A percentile compares a stretch with the other conserved stretches of the same genome.
phyloP scores from a whole-genome alignment of 2,113 vertebrate species.

The Madoqua kirkii region DNA sequence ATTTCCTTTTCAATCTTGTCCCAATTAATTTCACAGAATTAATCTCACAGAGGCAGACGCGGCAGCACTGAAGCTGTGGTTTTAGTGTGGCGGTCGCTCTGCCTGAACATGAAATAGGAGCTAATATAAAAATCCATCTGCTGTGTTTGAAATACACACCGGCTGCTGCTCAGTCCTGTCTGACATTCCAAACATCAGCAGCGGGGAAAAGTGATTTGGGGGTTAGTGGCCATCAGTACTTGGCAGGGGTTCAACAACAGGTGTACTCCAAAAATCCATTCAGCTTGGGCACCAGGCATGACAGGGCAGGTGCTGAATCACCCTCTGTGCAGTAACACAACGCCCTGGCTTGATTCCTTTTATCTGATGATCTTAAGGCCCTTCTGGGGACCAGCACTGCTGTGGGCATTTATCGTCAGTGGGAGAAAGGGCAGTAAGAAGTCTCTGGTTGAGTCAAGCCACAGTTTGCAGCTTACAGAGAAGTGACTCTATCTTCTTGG shows the following conservation, averaged over 20 bases:
- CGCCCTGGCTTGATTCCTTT: background rate
- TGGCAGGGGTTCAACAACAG: conserved; percentile 41
- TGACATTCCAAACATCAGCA: conserved; percentile 73
- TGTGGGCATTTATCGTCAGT: background rate
- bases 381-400: background rate
- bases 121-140: conserved; percentile 88
- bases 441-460: background rate
- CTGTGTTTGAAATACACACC: conserved; percentile 75
- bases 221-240: conserved; percentile 50
- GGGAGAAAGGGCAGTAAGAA: background rate
- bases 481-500: background rate
- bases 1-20: conserved; percentile 93
- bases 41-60: conserved; percentile 84
- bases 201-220: conserved; percentile 69
- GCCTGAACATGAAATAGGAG: conserved; percentile 81
- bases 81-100: conserved; percentile 74
- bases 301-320: conserved; percentile 53
- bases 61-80: conserved; percentile 72
- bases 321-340: background rate
- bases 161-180: conserved; percentile 77
- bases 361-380: background rate
- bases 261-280: conserved; percentile 56
- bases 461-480: background rate
- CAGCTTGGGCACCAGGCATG: background rate
- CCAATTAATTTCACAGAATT: conserved; percentile 93